Base-by-base conservation (phyloP, 1,140 invertebrate genomes). In the Palaemon carinicauda region DNA sequence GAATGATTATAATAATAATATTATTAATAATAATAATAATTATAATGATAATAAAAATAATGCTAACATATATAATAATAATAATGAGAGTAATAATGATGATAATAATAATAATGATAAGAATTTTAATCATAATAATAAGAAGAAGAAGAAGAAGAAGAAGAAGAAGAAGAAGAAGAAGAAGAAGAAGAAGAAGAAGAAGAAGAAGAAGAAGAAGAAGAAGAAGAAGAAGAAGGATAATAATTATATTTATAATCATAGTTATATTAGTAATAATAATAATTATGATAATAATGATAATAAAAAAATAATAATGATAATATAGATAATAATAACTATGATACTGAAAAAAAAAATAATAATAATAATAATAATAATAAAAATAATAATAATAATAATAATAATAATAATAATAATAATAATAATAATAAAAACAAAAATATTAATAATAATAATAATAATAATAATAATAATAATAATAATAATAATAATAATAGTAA, bases 291-390 rank as follows among this genome's bases (percentile, higher is more conserved):
- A 65, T 65, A 65, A 65, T 65, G 17, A 65, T 65, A 65, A 65
- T 65, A 65, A 65, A 65, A 65, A 21, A 65, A 65, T 65, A 65
- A 65, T 65, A 65, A 65, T 65, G 17, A 65, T 65, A 65, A 65
- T 65, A 19, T 21, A 21, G 29, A 65, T 65, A 65, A 65, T 65
- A 65, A 19, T 65, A 65, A 65, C 29, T 21, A 65, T 65, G 29
- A 19, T 65, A 65, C n/a, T 65, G 29, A 65, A 21, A 19, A 65
- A 21, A 65, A 65, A 21, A 65, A 65, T 65, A 65, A 65, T 65
- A 65, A 65, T 65, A 65, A 65, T 65, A 65, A 65, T 65, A 65
- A 65, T 65, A 65, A 65, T 19, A 65, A 65, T 65, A 65, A 65
- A 21, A 65, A 65, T 65, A 65, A 19, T 65, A 65, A 65, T 65